phyloP scores from a whole-genome alignment of 2,113 vertebrate genomes.

The Oryzias celebensis region DNA sequence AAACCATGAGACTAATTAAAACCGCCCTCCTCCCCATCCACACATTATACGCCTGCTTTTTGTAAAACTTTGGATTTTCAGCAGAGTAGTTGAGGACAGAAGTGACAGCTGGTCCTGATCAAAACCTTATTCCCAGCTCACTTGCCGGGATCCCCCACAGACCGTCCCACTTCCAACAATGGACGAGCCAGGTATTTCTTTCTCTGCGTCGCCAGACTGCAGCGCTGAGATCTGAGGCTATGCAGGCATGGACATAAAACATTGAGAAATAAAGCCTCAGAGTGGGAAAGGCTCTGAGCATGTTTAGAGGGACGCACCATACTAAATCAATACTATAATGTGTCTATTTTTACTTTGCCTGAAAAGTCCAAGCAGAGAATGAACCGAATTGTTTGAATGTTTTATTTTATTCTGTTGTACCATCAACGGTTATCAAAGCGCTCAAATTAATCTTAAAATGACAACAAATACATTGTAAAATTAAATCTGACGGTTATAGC shows the following conservation, averaged over 20 bases:
- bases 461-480: too few species aligned
- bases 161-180: slow-evolving; percentile 61
- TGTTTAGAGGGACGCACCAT: slow-evolving; percentile 47
- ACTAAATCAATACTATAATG: slow-evolving; percentile 53
- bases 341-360: slow-evolving; percentile 54
- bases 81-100: slow-evolving; percentile 57
- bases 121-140: slow-evolving; percentile 67
- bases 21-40: slow-evolving; percentile 26
- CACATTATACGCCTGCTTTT: slow-evolving; percentile 34
- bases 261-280: slow-evolving; percentile 48
- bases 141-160: slow-evolving; percentile 65
- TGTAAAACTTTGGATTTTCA: slow-evolving; percentile 45
- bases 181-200: slow-evolving; percentile 56
- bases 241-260: slow-evolving; percentile 66
- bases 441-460: too few species aligned
- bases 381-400: slow-evolving; percentile 50
- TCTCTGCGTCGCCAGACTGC: slow-evolving; percentile 55
- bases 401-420: slow-evolving; percentile 35
- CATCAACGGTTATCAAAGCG: slow-evolving; percentile 4
- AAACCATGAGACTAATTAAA: slow-evolving; percentile 54
- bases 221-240: slow-evolving; percentile 56
- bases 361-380: slow-evolving; percentile 33
- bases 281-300: slow-evolving; percentile 32
- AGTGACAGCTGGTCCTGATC: slow-evolving; percentile 78
- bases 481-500: background rate